These are phyloP conservation scores for Acanthis flammea DNA, from an alignment of 2,797 vertebrate species.

Conservation along the genomic window DNA sequence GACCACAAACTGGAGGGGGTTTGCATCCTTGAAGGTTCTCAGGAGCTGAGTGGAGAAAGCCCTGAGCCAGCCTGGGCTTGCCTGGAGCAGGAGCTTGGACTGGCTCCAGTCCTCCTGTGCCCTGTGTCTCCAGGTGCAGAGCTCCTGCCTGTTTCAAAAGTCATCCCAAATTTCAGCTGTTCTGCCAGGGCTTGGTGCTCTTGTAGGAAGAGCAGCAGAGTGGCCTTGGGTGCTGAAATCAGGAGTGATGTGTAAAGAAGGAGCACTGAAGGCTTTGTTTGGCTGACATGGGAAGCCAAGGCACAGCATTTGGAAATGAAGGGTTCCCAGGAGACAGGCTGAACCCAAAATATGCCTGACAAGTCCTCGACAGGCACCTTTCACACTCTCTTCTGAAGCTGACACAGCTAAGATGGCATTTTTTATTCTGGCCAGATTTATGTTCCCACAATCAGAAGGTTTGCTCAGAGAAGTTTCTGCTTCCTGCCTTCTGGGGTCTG, in stretches of 20 bases:
- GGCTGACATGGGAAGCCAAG: background rate
- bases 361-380: background rate
- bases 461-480: background rate
- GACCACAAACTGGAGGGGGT: background rate
- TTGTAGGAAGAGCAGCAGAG: background rate
- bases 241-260: background rate
- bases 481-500: background rate
- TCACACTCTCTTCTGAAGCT: background rate
- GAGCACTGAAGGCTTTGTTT: background rate
- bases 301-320: background rate
- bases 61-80: background rate
- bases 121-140: background rate
- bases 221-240: background rate
- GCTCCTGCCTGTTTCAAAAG: background rate
- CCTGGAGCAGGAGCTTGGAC: background rate
- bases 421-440: background rate
- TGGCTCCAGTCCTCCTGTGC: background rate
- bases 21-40: background rate
- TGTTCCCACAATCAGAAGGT: background rate
- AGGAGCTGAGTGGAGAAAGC: background rate
- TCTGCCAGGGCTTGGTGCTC: background rate
- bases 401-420: background rate
- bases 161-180: background rate
- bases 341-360: background rate
- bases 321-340: background rate